These are phyloP conservation scores for Amiota communis DNA, from an alignment of 2,888 invertebrate genomes.

Conservation along the genomic window DNA sequence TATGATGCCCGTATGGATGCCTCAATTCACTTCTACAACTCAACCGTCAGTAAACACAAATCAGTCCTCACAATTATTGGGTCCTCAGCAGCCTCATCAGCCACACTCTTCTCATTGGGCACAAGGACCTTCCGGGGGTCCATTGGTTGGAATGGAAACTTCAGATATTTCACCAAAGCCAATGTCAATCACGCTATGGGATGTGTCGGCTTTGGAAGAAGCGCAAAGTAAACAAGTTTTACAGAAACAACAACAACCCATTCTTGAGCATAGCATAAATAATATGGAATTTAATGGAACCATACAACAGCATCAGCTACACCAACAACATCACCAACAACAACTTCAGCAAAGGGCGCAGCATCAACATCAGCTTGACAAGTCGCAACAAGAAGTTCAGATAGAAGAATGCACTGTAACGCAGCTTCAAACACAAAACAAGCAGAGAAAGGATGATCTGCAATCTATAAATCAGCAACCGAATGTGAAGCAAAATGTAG, in stretches of 20 bases:
- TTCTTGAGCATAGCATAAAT: constrained; percentile 31
- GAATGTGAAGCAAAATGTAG: constrained; percentile 30
- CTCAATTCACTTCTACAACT: constrained; percentile 37
- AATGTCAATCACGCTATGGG: constrained; percentile 59
- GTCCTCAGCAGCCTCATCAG: constrained; percentile 34
- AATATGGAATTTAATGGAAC: constrained; percentile 31
- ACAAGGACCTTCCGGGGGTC: constrained; percentile 39
- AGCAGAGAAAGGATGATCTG: constrained; percentile 17
- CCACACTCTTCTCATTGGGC: constrained; percentile 39
- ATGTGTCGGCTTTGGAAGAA: constrained; percentile 54
- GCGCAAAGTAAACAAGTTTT: constrained; percentile 51
- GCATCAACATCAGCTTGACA: background rate
- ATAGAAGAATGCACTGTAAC: background rate
- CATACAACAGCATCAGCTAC: constrained; percentile 25
- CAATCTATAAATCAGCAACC: constrained; percentile 25
- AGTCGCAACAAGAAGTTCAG: constrained; percentile 18
- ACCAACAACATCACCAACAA: constrained; percentile 29
- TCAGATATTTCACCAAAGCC: constrained; percentile 34
- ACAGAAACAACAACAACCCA: constrained; percentile 40
- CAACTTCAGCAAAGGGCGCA: constrained; percentile 22
- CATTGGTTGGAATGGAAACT: constrained; percentile 43
- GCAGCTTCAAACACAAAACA: constrained; percentile 12
- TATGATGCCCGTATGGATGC: constrained; percentile 64
- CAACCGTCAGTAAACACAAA: constrained; percentile 6
- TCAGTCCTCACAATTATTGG: constrained; percentile 34